Percentiles rank a stretch among this genome's conserved stretches.
These are phyloP conservation scores for Chloropsis cyanopogon DNA, from an alignment of 2,113 vertebrate species.

Conservation along the genomic window DNA sequence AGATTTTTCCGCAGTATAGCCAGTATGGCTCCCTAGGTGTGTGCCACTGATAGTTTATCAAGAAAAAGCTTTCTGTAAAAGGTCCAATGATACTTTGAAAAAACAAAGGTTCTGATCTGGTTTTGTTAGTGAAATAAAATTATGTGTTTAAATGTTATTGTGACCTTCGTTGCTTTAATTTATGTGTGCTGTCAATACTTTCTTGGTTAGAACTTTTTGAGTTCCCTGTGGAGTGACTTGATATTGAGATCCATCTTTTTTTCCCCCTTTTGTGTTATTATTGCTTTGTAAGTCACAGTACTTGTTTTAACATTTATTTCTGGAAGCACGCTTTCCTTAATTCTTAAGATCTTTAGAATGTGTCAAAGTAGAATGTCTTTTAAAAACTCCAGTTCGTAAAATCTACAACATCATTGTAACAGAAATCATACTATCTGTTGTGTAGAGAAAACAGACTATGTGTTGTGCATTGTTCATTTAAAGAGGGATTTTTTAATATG, in stretches of 20 bases:
- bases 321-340: neutral
- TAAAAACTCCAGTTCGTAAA: neutral
- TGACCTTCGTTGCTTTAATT: constrained; percentile 22
- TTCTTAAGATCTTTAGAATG: neutral
- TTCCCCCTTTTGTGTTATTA: neutral
- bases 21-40: neutral
- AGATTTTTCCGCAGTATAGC: constrained; percentile 8
- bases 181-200: constrained; percentile 26
- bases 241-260: neutral
- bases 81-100: neutral
- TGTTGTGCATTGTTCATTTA: neutral
- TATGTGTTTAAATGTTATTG: constrained; percentile 13
- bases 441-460: neutral
- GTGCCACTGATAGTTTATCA: neutral
- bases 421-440: neutral
- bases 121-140: constrained; percentile 12
- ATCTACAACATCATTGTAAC: neutral
- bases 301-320: neutral
- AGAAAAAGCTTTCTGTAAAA: constrained; percentile 1
- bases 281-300: neutral
- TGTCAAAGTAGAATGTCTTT: neutral
- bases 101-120: neutral
- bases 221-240: constrained; percentile 6
- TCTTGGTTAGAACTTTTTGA: neutral
- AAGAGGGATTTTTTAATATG: fast-evolving